Evolutionary conservation across 30 jellyfish, hydroid and myxozoan species (phyloP).

Genomic region (Cassiopea xamachana): DNA sequence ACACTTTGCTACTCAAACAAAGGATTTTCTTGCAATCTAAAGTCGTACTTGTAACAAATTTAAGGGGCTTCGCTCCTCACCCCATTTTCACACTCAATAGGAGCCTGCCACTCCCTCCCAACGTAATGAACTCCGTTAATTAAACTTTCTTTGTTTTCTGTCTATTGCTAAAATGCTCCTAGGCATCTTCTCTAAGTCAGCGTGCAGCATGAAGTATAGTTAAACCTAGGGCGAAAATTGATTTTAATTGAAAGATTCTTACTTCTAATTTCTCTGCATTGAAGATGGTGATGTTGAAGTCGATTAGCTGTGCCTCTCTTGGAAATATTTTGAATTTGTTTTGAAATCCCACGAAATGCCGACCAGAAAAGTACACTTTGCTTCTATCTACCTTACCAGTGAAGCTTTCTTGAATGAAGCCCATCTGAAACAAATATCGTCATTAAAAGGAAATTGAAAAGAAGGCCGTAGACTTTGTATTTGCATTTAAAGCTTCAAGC

Average conservation of each 20-base stretch:
- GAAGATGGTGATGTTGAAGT: slow-evolving; percentile 17
- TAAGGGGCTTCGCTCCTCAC: too few relatives aligned
- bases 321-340: slow-evolving; percentile 24
- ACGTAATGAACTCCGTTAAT: too few relatives aligned
- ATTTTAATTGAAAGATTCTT: background rate
- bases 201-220: background rate
- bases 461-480: too few relatives aligned
- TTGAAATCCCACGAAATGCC: slow-evolving; percentile 18
- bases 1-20: too few relatives aligned
- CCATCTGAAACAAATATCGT: slow-evolving; percentile 12
- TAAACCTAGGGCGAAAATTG: background rate
- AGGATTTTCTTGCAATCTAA: too few relatives aligned
- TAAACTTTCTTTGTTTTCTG: too few relatives aligned
- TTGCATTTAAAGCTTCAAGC: too few relatives aligned
- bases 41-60: too few relatives aligned
- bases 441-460: background rate
- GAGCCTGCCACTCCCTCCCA: too few relatives aligned
- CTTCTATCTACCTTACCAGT: slow-evolving; percentile 47
- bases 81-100: too few relatives aligned
- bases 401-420: background rate
- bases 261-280: slow-evolving; percentile 50
- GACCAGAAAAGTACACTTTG: slow-evolving; percentile 37
- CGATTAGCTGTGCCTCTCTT: slow-evolving; percentile 5
- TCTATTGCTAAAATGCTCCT: too few relatives aligned
- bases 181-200: too few relatives aligned